Conservation (phyloP, 2,113 vertebrate genomes). For the Poecile atricapillus region DNA sequence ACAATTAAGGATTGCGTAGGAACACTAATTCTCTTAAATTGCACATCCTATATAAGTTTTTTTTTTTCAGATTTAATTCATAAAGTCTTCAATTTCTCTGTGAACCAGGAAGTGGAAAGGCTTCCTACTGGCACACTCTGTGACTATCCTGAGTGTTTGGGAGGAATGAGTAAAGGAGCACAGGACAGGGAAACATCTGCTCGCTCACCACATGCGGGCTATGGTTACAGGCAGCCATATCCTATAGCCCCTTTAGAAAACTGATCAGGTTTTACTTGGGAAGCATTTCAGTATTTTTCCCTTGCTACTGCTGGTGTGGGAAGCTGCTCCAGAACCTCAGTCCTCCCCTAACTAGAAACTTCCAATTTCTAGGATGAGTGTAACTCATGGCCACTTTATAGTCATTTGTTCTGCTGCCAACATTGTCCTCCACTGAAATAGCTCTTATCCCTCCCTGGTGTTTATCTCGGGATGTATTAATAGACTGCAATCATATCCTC, state of each 20-base stretch:
- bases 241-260: neutral
- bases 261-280: neutral
- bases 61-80: neutral
- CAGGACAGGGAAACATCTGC: neutral
- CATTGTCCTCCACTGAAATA: constrained; percentile 27
- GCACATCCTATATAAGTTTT: neutral
- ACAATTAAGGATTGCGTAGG: neutral
- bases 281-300: neutral
- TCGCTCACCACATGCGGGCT: rapidly evolving
- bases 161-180: neutral
- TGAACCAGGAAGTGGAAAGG: neutral
- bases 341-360: neutral
- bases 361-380: neutral
- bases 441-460: neutral
- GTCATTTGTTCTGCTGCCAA: constrained; percentile 34
- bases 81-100: neutral
- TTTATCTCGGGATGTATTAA: constrained; percentile 49
- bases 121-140: neutral
- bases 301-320: neutral
- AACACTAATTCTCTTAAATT: neutral
- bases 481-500: constrained; percentile 29
- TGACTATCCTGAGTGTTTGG: neutral
- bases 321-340: neutral
- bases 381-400: neutral
- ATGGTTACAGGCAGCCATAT: neutral